phyloP scores from a whole-genome alignment of 2,797 vertebrate genomes.

The Cyprinella venusta region DNA sequence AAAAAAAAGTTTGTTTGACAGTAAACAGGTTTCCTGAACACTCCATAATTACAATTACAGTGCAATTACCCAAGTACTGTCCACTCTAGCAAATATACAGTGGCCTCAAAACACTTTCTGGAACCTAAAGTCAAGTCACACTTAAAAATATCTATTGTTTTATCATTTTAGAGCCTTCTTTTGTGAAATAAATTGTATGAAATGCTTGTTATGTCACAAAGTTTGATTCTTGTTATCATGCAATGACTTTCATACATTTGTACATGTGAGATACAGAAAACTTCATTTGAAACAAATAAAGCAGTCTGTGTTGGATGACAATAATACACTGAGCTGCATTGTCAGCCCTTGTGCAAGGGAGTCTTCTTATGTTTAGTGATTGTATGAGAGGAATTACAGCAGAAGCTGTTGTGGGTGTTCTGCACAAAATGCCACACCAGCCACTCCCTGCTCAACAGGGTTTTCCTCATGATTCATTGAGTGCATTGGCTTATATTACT shows the following conservation, averaged over 20 bases:
- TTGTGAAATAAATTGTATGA: background rate
- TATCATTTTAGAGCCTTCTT: background rate
- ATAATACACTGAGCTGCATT: slow-evolving; percentile 15
- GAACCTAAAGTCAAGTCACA: background rate
- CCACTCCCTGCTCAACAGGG: slow-evolving; percentile 51
- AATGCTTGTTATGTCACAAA: background rate
- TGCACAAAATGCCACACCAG: slow-evolving; percentile 23
- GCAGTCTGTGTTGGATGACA: background rate
- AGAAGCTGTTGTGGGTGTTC: slow-evolving; percentile 33
- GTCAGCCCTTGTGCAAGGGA: background rate
- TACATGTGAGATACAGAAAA: background rate
- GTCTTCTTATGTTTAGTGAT: slow-evolving; percentile 12
- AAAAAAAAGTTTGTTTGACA: background rate
- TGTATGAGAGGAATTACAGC: slow-evolving; percentile 33
- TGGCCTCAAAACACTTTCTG: background rate
- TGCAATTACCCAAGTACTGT: background rate
- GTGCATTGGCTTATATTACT: slow-evolving; percentile 38
- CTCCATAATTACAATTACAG: background rate
- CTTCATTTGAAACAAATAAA: slow-evolving; percentile 4
- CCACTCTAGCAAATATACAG: background rate
- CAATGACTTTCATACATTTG: background rate
- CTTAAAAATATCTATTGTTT: background rate
- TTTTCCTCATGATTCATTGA: slow-evolving; percentile 49
- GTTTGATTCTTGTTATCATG: background rate
- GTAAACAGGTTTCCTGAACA: background rate